Percentiles rank a stretch among this genome's conserved stretches.
These are phyloP conservation scores for Coecobrya sp. DNA, from an alignment of 2,888 invertebrate genomes.

Conservation along the genomic window DNA sequence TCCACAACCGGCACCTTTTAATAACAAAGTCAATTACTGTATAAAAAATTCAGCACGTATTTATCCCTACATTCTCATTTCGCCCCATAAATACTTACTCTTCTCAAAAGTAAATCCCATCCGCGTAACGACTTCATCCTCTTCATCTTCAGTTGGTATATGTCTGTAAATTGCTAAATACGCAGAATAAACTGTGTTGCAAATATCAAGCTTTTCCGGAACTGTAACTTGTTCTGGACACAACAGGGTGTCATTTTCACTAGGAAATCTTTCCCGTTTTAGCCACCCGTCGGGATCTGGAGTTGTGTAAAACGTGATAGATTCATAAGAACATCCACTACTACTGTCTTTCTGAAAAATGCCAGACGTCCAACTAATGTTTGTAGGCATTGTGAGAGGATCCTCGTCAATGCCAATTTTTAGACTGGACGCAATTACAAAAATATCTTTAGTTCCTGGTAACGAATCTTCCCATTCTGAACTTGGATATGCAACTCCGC, in stretches of 20 bases:
- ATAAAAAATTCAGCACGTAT: neutral
- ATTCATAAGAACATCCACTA: conserved; percentile 60
- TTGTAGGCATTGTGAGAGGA: conserved; percentile 37
- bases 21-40: neutral
- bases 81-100: conserved; percentile 26
- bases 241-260: conserved; percentile 43
- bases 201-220: neutral
- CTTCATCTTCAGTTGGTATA: neutral
- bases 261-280: conserved; percentile 60
- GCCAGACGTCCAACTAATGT: conserved; percentile 62
- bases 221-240: conserved; percentile 23
- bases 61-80: neutral
- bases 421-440: conserved; percentile 68
- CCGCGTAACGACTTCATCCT: neutral
- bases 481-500: neutral
- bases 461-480: conserved; percentile 50
- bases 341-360: conserved; percentile 10
- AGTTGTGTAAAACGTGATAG: conserved; percentile 69
- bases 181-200: conserved; percentile 52
- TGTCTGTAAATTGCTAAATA: conserved; percentile 59
- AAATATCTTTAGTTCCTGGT: conserved; percentile 52
- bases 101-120: conserved; percentile 56
- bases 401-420: conserved; percentile 59
- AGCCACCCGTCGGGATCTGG: conserved; percentile 65
- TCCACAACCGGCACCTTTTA: conserved; percentile 65